phyloP scores from a whole-genome alignment of 1,140 invertebrate species.

The Caerostris extrusa region DNA sequence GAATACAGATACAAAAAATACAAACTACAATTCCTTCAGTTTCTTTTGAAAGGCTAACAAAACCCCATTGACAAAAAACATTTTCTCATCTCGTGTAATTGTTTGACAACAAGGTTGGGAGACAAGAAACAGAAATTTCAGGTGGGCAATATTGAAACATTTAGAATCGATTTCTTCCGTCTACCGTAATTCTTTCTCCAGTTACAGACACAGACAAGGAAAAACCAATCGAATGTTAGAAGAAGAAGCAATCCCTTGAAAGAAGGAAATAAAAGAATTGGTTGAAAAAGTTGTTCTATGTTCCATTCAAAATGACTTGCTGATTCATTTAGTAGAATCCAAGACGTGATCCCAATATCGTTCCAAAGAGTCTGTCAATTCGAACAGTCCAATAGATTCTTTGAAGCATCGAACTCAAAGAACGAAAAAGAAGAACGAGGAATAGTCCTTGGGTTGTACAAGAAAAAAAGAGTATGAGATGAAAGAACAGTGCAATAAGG shows the following conservation, averaged over 20 bases:
- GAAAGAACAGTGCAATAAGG: background rate
- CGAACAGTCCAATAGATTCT: background rate
- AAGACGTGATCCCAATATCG: conserved; percentile 10
- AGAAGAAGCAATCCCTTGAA: background rate
- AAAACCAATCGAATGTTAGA: background rate
- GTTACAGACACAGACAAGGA: background rate
- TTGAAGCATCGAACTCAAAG: no score
- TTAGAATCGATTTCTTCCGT: background rate
- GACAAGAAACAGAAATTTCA: background rate
- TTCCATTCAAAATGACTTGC: conserved; percentile 29
- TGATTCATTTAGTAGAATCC: conserved; percentile 15
- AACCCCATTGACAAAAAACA: background rate
- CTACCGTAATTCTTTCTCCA: no score
- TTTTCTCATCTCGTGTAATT: background rate
- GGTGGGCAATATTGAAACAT: background rate
- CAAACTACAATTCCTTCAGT: background rate
- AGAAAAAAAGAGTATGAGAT: background rate
- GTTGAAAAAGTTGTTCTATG: background rate
- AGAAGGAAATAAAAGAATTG: background rate
- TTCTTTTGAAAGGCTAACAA: background rate
- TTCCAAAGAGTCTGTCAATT: background rate
- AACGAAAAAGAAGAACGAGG: no score
- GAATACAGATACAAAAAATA: background rate
- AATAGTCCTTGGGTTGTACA: no score
- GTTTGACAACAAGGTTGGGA: background rate